Percentiles rank a stretch among this genome's conserved stretches.
Conservation (phyloP, 2,888 invertebrate species). For the Punctoribates punctum region DNA sequence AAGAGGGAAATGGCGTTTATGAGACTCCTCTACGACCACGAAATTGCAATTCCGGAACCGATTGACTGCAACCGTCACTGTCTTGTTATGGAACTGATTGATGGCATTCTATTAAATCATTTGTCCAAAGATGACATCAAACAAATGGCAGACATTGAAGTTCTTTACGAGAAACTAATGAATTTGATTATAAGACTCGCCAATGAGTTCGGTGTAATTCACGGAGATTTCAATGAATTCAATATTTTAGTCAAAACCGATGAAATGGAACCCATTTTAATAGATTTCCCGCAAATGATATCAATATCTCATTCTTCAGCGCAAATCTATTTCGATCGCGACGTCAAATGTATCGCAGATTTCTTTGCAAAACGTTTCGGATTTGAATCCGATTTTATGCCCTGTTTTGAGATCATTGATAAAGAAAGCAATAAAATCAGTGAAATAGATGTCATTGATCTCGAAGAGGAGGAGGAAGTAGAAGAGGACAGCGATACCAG, state of each 20-base stretch:
- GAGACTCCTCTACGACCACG: slow-evolving; percentile 76
- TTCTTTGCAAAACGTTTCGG: slow-evolving; percentile 85
- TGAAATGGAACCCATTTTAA: slow-evolving; percentile 75
- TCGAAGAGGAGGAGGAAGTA: background rate
- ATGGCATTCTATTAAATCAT: slow-evolving; percentile 57
- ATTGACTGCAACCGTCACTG: slow-evolving; percentile 90
- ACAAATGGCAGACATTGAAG: slow-evolving; percentile 56
- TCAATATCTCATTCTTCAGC: slow-evolving; percentile 40
- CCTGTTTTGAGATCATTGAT: slow-evolving; percentile 39
- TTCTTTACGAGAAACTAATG: slow-evolving; percentile 91
- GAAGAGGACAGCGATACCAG: background rate
- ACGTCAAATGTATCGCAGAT: slow-evolving; percentile 83
- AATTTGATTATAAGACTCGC: slow-evolving; percentile 82
- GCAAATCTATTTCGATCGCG: slow-evolving; percentile 78
- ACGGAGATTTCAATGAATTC: slow-evolving; percentile 99
- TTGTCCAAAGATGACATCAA: slow-evolving; percentile 5
- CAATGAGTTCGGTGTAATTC: slow-evolving; percentile 85
- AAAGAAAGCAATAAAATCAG: background rate
- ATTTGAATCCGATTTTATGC: slow-evolving; percentile 61
- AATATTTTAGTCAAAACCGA: slow-evolving; percentile 76
- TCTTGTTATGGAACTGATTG: slow-evolving; percentile 88
- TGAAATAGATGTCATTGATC: background rate
- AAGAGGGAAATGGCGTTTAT: slow-evolving; percentile 96
- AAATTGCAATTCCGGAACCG: slow-evolving; percentile 91
- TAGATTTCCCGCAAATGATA: slow-evolving; percentile 97